phyloP scores from a whole-genome alignment of 1,140 invertebrate species.

The Penaeus chinensis region DNA sequence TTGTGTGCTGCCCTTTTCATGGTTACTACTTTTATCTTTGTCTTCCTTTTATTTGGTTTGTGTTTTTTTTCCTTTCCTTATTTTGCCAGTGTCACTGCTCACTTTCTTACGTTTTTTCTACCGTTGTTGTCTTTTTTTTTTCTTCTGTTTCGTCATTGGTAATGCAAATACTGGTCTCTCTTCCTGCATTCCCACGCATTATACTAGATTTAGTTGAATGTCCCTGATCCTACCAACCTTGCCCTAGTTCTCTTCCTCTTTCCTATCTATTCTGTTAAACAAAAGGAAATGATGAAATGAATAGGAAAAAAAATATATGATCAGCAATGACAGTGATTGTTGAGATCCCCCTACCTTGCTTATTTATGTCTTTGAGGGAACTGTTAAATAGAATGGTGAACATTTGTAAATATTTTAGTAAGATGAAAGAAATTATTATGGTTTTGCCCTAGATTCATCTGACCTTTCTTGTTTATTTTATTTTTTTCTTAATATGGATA shows the following conservation, averaged over 20 bases:
- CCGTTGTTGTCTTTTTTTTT: too few species aligned
- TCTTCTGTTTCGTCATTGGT: too few species aligned
- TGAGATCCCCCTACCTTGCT: constrained; percentile 35
- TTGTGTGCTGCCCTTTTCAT: too few species aligned
- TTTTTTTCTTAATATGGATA: not conserved
- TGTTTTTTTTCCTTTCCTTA: too few species aligned
- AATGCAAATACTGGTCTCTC: too few species aligned
- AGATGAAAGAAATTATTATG: constrained; percentile 30
- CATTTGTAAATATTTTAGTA: constrained; percentile 45
- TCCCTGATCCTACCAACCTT: not conserved
- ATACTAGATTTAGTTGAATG: constrained; percentile 29
- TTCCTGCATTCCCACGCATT: not conserved
- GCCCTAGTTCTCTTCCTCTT: not conserved
- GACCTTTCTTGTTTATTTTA: constrained; percentile 5
- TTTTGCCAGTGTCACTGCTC: too few species aligned
- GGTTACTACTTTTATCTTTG: too few species aligned
- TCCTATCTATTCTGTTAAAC: constrained; percentile 25
- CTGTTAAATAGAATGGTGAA: constrained; percentile 35
- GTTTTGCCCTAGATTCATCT: not conserved
- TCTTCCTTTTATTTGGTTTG: too few species aligned
- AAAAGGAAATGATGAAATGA: not conserved
- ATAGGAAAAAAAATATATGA: too few species aligned
- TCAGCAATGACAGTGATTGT: constrained; percentile 29
- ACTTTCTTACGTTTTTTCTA: too few species aligned
- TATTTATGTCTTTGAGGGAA: constrained; percentile 48